Conservation (phyloP, 1,140 invertebrate species). For the Fopius arisanus region DNA sequence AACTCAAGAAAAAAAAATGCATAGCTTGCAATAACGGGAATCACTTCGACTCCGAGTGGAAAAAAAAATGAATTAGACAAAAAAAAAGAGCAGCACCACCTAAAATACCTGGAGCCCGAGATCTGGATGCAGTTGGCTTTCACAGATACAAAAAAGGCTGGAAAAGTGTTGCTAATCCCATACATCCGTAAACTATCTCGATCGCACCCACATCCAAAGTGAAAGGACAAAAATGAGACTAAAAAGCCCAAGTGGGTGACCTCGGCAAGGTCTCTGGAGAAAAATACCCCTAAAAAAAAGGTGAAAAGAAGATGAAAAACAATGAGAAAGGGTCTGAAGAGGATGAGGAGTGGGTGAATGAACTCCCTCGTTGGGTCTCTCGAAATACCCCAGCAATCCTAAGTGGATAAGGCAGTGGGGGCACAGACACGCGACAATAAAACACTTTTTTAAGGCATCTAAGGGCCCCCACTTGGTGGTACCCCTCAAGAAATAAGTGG, state of each 20-base stretch:
- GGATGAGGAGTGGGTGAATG: constrained; percentile 24
- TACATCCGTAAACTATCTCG: neutral
- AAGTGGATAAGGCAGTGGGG: neutral
- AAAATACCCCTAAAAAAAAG: constrained; percentile 11
- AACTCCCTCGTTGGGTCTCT: constrained; percentile 10
- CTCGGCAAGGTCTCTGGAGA: neutral
- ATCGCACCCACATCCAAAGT: neutral
- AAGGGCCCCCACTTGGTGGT: neutral
- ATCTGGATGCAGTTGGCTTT: no score
- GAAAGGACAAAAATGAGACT: neutral
- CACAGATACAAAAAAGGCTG: no score
- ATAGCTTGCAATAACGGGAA: no score
- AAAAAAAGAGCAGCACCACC: no score
- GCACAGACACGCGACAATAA: constrained; percentile 29
- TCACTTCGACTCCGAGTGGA: no score
- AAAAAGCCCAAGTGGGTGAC: neutral
- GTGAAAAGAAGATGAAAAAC: constrained; percentile 15
- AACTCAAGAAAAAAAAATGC: no score
- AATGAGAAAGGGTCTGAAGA: neutral
- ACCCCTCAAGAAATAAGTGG: neutral
- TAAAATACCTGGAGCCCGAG: no score
- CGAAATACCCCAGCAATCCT: neutral
- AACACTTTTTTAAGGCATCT: constrained; percentile 2
- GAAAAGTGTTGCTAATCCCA: no score
- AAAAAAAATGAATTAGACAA: no score